Conservation (phyloP, 2,888 invertebrate genomes). For the Epirrhoe alternata region DNA sequence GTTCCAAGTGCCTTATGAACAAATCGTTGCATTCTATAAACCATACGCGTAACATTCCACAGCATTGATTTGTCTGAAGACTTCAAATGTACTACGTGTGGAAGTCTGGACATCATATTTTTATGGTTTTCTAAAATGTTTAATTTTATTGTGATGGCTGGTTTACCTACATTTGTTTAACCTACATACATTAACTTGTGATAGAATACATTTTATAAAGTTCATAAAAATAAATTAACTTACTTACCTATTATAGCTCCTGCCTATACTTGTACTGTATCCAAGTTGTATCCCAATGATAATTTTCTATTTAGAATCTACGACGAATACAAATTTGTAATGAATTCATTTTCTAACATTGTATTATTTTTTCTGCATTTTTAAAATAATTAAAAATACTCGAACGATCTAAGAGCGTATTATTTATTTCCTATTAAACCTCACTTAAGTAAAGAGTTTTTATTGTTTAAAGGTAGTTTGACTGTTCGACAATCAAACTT, state of each 20-base stretch:
- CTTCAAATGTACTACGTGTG: slow-evolving; percentile 18
- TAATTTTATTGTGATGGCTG: not conserved
- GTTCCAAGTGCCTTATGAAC: slow-evolving; percentile 84
- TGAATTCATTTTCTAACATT: slow-evolving; percentile 81
- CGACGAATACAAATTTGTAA: slow-evolving; percentile 82
- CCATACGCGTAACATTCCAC: slow-evolving; percentile 63
- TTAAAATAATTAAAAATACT: slow-evolving; percentile 78
- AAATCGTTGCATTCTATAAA: slow-evolving; percentile 77
- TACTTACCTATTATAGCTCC: not conserved
- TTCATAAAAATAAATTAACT: not conserved
- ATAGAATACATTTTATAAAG: slow-evolving; percentile 50
- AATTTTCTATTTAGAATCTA: slow-evolving; percentile 49
- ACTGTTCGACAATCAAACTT: not conserved
- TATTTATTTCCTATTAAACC: slow-evolving; percentile 26
- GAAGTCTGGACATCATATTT: slow-evolving; percentile 7
- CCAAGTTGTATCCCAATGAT: not conserved
- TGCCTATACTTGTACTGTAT: too few relatives aligned
- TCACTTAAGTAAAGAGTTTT: not conserved
- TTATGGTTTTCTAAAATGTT: not conserved
- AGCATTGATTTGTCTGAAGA: slow-evolving; percentile 36
- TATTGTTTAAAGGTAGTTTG: not conserved
- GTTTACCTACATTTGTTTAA: slow-evolving; percentile 22
- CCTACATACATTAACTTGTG: slow-evolving; percentile 77
- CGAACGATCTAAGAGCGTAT: slow-evolving; percentile 50
- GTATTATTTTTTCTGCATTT: slow-evolving; percentile 80